phyloP scores from a whole-genome alignment of 1,140 invertebrate species.

The Oppia nitens region DNA sequence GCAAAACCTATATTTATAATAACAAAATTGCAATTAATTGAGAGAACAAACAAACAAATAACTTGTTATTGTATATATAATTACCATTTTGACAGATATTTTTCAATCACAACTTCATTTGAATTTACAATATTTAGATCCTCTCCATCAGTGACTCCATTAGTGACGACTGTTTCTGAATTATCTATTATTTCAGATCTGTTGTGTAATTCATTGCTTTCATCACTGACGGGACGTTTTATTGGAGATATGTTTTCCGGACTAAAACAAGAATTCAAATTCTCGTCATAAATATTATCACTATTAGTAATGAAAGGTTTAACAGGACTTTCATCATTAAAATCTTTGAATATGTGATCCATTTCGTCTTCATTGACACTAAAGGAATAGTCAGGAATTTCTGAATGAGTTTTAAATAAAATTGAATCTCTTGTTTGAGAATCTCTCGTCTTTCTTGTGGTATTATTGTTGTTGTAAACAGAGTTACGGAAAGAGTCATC shows the following conservation, averaged over 20 bases:
- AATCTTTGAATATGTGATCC: background rate
- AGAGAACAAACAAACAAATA: no score
- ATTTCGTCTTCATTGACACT: background rate
- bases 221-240: no score
- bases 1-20: no score
- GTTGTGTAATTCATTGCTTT: no score
- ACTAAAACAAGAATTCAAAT: background rate
- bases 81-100: no score
- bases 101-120: no score
- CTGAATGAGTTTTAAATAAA: background rate
- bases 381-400: background rate
- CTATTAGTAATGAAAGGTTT: background rate
- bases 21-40: no score
- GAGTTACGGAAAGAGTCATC: background rate
- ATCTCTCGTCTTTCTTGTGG: background rate
- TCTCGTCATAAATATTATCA: background rate
- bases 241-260: background rate
- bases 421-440: background rate
- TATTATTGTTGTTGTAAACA: background rate
- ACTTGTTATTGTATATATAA: no score
- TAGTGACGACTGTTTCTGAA: no score
- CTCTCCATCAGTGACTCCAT: no score
- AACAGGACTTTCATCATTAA: background rate
- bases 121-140: no score
- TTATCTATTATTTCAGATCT: no score